Conservation (phyloP, 2,888 invertebrate species). For the Latheticus oryzae region DNA sequence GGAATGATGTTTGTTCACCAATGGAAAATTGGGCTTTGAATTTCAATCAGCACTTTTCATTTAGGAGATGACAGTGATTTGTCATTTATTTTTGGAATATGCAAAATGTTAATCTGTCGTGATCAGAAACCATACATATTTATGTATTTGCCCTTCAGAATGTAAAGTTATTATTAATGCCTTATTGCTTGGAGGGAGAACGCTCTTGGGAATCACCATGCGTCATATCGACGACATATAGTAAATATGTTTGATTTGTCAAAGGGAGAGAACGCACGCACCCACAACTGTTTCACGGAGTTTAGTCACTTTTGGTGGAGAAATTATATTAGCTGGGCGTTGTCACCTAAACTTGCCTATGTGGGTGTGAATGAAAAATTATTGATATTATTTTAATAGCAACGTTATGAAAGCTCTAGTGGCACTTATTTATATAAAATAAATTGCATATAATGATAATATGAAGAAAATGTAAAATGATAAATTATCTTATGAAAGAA, state of each 20-base stretch:
- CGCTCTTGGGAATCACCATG: slow-evolving; percentile 40
- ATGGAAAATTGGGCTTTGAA: slow-evolving; percentile 11
- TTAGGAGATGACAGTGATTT: slow-evolving; percentile 21
- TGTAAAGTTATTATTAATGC: slow-evolving; percentile 39
- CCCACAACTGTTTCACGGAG: slow-evolving; percentile 30
- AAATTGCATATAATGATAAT: slow-evolving; percentile 36
- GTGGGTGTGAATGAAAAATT: slow-evolving; percentile 30
- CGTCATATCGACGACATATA: slow-evolving; percentile 42
- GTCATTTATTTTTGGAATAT: slow-evolving; percentile 26
- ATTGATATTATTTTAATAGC: slow-evolving; percentile 23
- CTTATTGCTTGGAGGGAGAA: slow-evolving; percentile 39
- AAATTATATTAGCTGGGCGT: slow-evolving; percentile 35
- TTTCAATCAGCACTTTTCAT: slow-evolving; percentile 26
- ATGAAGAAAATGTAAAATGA: slow-evolving; percentile 29
- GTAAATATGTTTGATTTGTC: slow-evolving; percentile 41
- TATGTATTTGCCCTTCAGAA: slow-evolving; percentile 35
- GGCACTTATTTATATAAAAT: slow-evolving; percentile 16
- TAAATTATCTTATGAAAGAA: slow-evolving; percentile 39
- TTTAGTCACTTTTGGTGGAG: slow-evolving; percentile 34
- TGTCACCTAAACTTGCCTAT: slow-evolving; percentile 23
- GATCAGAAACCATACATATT: slow-evolving; percentile 36
- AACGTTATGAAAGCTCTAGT: slow-evolving; percentile 13
- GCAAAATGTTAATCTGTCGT: slow-evolving; percentile 34
- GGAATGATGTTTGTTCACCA: slow-evolving; percentile 6
- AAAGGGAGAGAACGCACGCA: slow-evolving; percentile 34